Base-by-base conservation (phyloP, 37 sponge, comb jelly and placozoan genomes). In the Haliclona indistincta region DNA sequence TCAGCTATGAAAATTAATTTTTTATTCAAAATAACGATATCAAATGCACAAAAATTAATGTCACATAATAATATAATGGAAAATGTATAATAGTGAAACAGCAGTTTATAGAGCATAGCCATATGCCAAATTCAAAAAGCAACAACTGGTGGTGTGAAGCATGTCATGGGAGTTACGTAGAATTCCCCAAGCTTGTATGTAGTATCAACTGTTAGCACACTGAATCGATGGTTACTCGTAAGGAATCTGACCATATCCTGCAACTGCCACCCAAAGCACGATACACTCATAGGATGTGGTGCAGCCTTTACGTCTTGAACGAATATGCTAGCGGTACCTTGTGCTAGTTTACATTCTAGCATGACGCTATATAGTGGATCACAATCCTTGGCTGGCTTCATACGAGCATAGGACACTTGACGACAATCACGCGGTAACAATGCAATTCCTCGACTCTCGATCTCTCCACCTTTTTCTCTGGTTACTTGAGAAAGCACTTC, bases 251-350 rank as follows among this genome's bases (percentile, higher is more conserved):
- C 53, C 64, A 70, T 38, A 30, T 80, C 81, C 41, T 58, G 26
- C 10, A 80, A 8, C 35, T 80, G 81, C 72, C 81, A 80, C 19
- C 58, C 65, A 60, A 26, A 80, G 34, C 29, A 70, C 38, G 43
- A 19, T 41, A 80, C 72, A 71, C 69, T 42, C 72, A 36, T 25
- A 3, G 81, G 81, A 30, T 69, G 38, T 56, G 81, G 71, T 43
- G 81, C 81, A 65, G 81, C 81, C 36, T 71, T 80, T 22, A 80
- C 81, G 58, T 80, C 81, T 32, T 38, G 63, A 23, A 71, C 72
- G 62, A 70, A 80, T 43, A 20, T 34, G 19, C 43, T 53, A 4
- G 53, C 23, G 2, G 68, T 37, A 1, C 80, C 80, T 54, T 79
- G 70, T 13, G 80, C 58, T 11, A 80, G 65, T 38, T 80, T 70